A percentile compares a stretch with the other conserved stretches of the same genome.
Evolutionary conservation across 92 coral and sea anemone species (phyloP).

Genomic region (Epizoanthus stellaris): DNA sequence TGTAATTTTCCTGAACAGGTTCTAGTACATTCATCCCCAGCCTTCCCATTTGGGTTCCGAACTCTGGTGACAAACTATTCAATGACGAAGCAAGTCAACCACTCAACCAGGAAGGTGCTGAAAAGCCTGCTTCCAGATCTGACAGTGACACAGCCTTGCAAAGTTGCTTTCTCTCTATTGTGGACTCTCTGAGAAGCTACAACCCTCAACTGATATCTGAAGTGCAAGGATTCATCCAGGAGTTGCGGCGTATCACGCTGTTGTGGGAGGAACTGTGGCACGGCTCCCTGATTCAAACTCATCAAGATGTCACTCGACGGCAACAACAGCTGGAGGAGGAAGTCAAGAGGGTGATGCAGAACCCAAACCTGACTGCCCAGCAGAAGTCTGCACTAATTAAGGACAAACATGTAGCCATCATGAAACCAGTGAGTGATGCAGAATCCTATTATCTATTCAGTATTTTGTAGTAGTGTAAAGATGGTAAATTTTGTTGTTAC

Average conservation of each 20-base stretch:
- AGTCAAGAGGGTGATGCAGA: slow-evolving; percentile 90
- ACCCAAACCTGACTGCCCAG: slow-evolving; percentile 75
- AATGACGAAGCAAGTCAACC: slow-evolving; percentile 31
- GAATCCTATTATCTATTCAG: background rate
- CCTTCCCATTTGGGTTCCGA: slow-evolving; percentile 41
- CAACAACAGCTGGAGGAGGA: slow-evolving; percentile 96
- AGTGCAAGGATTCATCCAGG: slow-evolving; percentile 92
- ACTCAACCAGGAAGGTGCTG: slow-evolving; percentile 24
- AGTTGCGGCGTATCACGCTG: slow-evolving; percentile 88
- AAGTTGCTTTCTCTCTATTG: slow-evolving; percentile 91
- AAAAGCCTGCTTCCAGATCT: slow-evolving; percentile 54
- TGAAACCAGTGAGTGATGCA: slow-evolving; percentile 91
- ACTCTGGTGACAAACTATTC: slow-evolving; percentile 5
- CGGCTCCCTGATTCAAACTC: slow-evolving; percentile 95
- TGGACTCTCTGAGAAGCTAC: slow-evolving; percentile 83
- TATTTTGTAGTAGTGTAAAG: background rate
- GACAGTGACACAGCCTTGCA: slow-evolving; percentile 78
- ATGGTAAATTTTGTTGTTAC: background rate
- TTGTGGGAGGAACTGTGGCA: slow-evolving; percentile 99
- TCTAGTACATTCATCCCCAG: slow-evolving; percentile 29
- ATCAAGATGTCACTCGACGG: slow-evolving; percentile 91
- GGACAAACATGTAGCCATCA: slow-evolving; percentile 93
- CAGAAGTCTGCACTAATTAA: slow-evolving; percentile 88
- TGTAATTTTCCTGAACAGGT: background rate
- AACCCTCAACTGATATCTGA: slow-evolving; percentile 88